Evolutionary conservation across 2,113 vertebrate genomes (phyloP).

Genomic region (Corvus hawaiiensis): DNA sequence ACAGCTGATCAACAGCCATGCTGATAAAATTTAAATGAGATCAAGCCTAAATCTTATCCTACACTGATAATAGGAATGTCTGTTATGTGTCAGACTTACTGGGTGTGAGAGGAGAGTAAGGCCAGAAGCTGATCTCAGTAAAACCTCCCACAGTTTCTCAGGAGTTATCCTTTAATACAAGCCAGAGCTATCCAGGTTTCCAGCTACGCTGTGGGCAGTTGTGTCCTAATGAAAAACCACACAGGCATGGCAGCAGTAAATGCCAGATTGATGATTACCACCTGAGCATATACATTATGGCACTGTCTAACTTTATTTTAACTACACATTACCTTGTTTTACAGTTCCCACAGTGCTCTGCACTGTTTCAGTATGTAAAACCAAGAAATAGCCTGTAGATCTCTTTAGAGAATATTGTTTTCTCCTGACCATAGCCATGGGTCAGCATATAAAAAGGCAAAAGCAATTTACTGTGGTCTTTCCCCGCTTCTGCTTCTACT

Average conservation of each 20-base stretch:
- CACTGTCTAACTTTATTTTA: neutral
- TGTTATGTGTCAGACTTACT: conserved; percentile 5
- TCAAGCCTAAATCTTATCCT: conserved; percentile 35
- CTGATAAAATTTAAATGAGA: conserved; percentile 61
- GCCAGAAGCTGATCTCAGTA: neutral
- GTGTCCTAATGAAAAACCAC: neutral
- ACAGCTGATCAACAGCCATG: conserved; percentile 42
- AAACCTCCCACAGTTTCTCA: neutral
- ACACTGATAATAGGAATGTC: neutral
- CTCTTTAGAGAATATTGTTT: neutral
- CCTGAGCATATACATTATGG: neutral
- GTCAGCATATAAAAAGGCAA: neutral
- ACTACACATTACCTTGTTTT: neutral
- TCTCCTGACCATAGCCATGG: neutral
- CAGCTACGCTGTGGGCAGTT: neutral
- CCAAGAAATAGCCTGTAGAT: neutral
- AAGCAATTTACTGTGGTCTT: neutral
- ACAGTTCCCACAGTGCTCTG: neutral
- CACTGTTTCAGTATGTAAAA: neutral
- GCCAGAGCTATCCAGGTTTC: neutral
- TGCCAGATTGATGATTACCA: neutral
- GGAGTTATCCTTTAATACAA: neutral
- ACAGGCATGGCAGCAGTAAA: neutral
- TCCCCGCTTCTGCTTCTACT: neutral
- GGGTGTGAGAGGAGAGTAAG: neutral